phyloP scores from a whole-genome alignment of 2,113 vertebrate species.

The Perccottus glenii region DNA sequence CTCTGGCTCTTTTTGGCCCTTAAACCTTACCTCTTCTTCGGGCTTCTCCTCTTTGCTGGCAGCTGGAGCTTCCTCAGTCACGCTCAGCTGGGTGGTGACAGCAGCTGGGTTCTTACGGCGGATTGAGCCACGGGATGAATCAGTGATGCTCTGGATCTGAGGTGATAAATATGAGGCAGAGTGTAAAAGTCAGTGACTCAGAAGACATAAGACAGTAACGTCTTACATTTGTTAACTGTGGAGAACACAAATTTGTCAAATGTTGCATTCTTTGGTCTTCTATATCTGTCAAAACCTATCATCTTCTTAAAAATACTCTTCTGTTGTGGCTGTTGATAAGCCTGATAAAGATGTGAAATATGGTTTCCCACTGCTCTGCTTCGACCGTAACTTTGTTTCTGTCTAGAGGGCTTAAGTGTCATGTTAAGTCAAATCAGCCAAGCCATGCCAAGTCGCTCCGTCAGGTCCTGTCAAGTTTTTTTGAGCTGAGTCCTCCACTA shows the following conservation, averaged over 20 bases:
- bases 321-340: constrained; percentile 15
- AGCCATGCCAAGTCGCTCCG: background rate
- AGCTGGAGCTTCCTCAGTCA: constrained; percentile 86
- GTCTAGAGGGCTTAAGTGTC: constrained; percentile 50
- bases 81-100: constrained; percentile 87
- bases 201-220: background rate
- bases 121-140: constrained; percentile 95
- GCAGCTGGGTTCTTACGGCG: constrained; percentile 92
- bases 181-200: background rate
- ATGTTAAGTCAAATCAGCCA: constrained; percentile 36
- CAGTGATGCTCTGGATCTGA: constrained; percentile 97
- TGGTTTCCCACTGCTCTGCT: constrained; percentile 42
- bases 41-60: constrained; percentile 91
- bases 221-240: background rate
- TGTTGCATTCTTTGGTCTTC: background rate
- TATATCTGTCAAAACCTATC: constrained; percentile 6
- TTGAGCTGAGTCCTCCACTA: background rate
- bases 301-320: constrained; percentile 3
- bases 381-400: constrained; percentile 31
- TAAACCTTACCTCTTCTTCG: constrained; percentile 89
- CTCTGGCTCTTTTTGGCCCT: background rate
- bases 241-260: background rate
- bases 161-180: background rate
- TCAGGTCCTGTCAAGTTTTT: constrained; percentile 30
- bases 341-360: constrained; percentile 38